These are phyloP conservation scores for Halichoeres trimaculatus DNA, from an alignment of 2,113 vertebrate species.

Conservation along the genomic window DNA sequence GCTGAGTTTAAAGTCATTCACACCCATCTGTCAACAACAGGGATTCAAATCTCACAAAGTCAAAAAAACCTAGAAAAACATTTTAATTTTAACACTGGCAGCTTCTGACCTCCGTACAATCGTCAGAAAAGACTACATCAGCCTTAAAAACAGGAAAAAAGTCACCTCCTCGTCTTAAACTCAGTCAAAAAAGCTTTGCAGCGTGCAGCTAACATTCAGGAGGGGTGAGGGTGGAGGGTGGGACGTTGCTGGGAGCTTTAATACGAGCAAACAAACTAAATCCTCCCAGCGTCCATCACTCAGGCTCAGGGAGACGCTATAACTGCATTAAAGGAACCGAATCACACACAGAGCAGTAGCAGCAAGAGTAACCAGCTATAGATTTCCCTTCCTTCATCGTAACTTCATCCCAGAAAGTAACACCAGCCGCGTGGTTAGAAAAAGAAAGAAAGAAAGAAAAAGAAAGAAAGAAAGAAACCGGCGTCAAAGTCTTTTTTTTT, in stretches of 20 bases:
- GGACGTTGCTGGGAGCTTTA: conserved; percentile 14
- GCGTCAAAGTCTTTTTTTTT: no score
- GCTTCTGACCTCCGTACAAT: conserved; percentile 15
- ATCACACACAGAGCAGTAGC: conserved; percentile 17
- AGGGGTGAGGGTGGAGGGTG: not conserved
- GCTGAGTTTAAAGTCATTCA: no score
- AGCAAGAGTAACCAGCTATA: conserved; percentile 26
- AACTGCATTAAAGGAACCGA: conserved; percentile 21
- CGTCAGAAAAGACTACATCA: not conserved
- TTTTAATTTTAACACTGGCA: not conserved
- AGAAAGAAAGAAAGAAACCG: no score
- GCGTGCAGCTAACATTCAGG: not conserved
- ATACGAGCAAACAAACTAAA: not conserved
- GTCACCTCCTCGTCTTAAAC: not conserved
- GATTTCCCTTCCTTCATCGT: conserved; percentile 69
- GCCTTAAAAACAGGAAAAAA: not conserved
- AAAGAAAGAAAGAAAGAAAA: not conserved
- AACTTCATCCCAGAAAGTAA: conserved; percentile 47
- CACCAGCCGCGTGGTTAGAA: not conserved
- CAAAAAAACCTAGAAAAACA: not conserved
- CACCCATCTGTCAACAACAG: no score
- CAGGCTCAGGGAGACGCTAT: conserved; percentile 54
- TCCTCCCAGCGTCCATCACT: conserved; percentile 61
- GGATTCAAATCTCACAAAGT: not conserved
- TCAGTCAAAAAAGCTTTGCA: not conserved